phyloP scores from a whole-genome alignment of 1,140 invertebrate genomes.

The Agrypnia vestita region DNA sequence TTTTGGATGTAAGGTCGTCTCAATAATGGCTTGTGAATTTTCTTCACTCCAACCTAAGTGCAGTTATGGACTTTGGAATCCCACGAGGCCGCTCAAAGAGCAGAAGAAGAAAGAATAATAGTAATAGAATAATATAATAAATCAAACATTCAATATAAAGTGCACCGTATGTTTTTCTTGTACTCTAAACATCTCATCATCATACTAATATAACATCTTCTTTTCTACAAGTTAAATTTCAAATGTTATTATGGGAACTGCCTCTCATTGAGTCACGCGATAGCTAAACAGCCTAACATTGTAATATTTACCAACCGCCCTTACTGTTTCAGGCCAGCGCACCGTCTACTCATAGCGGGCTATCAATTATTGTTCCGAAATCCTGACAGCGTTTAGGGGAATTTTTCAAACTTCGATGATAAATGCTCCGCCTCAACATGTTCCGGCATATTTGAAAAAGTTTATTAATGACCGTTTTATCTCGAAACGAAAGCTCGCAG shows the following conservation, averaged over 20 bases:
- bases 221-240: background rate
- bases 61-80: no score
- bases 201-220: background rate
- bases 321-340: background rate
- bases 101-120: no score
- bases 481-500: background rate
- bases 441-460: conserved; percentile 26
- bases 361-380: conserved; percentile 34
- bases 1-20: no score
- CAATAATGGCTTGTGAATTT: no score
- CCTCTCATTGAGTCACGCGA: conserved; percentile 24
- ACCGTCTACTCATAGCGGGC: background rate
- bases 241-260: no score
- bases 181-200: background rate
- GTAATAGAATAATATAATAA: no score
- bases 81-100: no score
- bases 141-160: no score
- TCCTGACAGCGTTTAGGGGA: conserved; percentile 25
- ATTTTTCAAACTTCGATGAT: conserved; percentile 28
- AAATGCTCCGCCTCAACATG: conserved; percentile 24
- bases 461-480: background rate
- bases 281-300: background rate
- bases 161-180: background rate
- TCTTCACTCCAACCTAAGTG: no score
- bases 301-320: conserved; percentile 3